These are phyloP conservation scores for Calameuta pallipes DNA, from an alignment of 2,888 invertebrate species.

Conservation along the genomic window DNA sequence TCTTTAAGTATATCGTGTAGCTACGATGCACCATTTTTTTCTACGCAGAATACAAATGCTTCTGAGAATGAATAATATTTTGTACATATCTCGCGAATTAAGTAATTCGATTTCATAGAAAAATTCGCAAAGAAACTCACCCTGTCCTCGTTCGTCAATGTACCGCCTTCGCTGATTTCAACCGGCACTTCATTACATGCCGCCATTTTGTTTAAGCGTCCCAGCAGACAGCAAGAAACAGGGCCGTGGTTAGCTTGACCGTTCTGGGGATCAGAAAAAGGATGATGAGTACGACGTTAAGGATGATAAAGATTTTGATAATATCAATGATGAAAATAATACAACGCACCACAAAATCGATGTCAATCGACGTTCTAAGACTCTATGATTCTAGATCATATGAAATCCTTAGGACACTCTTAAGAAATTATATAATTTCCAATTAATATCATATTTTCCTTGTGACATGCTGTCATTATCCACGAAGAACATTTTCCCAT, in stretches of 20 bases:
- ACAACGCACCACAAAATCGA: not conserved
- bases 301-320: not conserved
- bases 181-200: slow-evolving; percentile 57
- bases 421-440: not conserved
- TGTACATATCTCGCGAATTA: not conserved
- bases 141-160: slow-evolving; percentile 47
- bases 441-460: not conserved
- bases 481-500: not conserved
- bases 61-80: not conserved
- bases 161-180: slow-evolving; percentile 51
- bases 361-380: not conserved
- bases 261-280: not conserved
- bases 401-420: not conserved
- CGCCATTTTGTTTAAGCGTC: slow-evolving; percentile 59
- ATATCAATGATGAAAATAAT: not conserved
- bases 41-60: not conserved
- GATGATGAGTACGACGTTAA: not conserved
- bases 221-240: slow-evolving; percentile 49
- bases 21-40: slow-evolving; percentile 1
- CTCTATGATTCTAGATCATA: not conserved
- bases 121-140: slow-evolving; percentile 39
- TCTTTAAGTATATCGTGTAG: not conserved
- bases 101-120: not conserved
- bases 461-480: not conserved
- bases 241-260: not conserved